Conservation (phyloP, 2,113 vertebrate species). For the Excalfactoria chinensis region DNA sequence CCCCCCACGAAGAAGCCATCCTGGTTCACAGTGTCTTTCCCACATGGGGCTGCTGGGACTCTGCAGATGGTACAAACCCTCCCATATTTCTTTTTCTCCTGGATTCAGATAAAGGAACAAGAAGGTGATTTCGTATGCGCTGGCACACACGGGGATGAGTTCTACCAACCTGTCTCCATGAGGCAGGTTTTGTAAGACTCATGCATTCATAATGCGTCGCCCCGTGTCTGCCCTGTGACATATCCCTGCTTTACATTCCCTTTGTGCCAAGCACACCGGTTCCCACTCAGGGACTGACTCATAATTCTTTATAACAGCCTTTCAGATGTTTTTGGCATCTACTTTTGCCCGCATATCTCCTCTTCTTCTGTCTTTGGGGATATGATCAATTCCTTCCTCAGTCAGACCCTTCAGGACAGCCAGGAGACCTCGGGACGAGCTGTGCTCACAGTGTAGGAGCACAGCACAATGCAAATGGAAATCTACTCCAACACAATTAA, state of each 20-base stretch:
- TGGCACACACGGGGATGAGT: not conserved
- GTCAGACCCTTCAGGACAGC: not conserved
- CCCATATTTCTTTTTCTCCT: not conserved
- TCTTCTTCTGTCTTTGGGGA: not conserved
- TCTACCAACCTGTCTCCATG: not conserved
- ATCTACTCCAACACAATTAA: not conserved
- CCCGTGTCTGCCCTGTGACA: not conserved
- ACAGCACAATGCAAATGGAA: not conserved
- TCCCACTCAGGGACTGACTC: not conserved
- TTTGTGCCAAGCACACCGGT: not conserved
- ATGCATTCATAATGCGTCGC: not conserved
- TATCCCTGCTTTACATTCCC: not conserved
- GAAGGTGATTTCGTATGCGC: not conserved
- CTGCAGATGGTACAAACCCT: not conserved
- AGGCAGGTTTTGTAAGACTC: not conserved
- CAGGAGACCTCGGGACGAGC: not conserved
- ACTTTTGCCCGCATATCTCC: not conserved
- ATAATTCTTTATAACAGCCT: not conserved
- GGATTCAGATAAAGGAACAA: not conserved
- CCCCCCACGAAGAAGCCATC: not conserved
- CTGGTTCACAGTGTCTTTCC: fast-evolving
- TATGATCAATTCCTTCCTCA: not conserved
- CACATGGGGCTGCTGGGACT: fast-evolving
- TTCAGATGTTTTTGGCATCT: not conserved
- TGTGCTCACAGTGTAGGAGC: not conserved